A percentile compares a stretch with the other conserved stretches of the same genome.
phyloP scores from a whole-genome alignment of 2,113 vertebrate genomes.

The Cheirogaleus medius region DNA sequence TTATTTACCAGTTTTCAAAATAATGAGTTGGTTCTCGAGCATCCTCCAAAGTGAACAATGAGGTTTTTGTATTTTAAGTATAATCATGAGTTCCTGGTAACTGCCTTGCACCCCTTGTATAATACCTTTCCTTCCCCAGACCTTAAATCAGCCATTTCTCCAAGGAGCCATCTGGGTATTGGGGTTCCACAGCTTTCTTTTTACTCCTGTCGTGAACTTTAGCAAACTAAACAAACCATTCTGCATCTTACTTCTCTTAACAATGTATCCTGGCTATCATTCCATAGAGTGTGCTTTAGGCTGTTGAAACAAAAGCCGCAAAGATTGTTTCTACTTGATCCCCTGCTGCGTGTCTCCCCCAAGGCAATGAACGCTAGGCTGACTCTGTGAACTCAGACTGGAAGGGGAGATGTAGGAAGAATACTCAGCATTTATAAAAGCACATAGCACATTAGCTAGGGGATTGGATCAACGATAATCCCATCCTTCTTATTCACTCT shows the following conservation, averaged over 20 bases:
- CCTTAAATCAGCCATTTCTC: neutral
- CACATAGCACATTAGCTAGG: neutral
- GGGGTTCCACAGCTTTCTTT: neutral
- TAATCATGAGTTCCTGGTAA: neutral
- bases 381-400: neutral
- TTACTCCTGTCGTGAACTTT: neutral
- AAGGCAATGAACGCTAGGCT: neutral
- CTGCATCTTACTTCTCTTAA: neutral
- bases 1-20: neutral
- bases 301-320: neutral
- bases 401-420: neutral
- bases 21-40: neutral
- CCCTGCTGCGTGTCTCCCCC: fast-evolving
- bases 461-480: neutral
- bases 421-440: neutral
- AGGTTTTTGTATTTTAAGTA: neutral
- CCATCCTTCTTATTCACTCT: neutral
- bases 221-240: neutral
- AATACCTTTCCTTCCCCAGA: neutral
- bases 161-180: neutral
- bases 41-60: neutral
- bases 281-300: neutral
- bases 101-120: too few species aligned
- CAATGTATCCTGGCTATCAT: neutral
- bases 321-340: too few species aligned